These are phyloP conservation scores for Rhinogobius similis DNA, from an alignment of 2,113 vertebrate genomes.

Conservation along the genomic window DNA sequence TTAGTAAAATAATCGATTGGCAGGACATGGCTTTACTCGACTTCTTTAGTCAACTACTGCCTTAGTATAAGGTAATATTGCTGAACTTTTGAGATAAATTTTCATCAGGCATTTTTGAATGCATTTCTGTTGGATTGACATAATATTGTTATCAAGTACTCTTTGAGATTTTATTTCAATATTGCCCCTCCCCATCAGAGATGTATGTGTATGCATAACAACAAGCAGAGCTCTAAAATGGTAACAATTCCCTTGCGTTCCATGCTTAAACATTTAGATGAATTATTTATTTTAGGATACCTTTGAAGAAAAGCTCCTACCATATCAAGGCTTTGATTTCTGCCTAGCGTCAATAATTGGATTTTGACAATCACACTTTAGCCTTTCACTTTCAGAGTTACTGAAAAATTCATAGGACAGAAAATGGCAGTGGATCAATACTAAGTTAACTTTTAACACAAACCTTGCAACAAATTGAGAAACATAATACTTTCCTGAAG, in stretches of 20 bases:
- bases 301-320: background rate
- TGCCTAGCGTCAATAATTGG: background rate
- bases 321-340: background rate
- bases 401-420: background rate
- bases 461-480: background rate
- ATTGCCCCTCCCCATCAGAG: no score
- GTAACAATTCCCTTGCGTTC: background rate
- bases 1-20: no score
- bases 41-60: no score
- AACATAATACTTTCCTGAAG: background rate
- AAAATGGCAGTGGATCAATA: constrained; percentile 4
- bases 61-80: no score
- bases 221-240: background rate
- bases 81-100: no score
- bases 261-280: background rate
- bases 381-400: background rate
- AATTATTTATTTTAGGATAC: background rate
- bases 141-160: no score
- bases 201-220: background rate
- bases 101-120: no score
- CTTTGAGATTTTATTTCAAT: no score
- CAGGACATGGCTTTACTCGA: no score
- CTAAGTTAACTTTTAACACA: background rate
- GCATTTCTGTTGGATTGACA: no score
- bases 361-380: background rate